phyloP scores from a whole-genome alignment of 2,113 vertebrate genomes.

The Phalacrocorax carbo region DNA sequence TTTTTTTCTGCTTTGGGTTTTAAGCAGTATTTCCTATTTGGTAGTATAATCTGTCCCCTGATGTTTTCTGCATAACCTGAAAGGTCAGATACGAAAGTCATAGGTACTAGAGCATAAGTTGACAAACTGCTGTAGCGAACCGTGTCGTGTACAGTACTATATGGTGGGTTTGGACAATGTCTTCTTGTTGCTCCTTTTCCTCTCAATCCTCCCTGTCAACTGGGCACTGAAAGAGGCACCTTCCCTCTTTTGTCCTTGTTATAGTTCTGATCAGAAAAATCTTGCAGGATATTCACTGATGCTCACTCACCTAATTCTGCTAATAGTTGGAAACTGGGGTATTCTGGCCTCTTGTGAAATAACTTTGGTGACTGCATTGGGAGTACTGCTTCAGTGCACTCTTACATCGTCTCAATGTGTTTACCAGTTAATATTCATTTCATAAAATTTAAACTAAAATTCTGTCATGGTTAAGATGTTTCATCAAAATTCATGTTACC shows the following conservation, averaged over 20 bases:
- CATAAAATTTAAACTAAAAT: not conserved
- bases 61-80: not conserved
- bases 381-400: not conserved
- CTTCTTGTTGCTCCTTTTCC: not conserved
- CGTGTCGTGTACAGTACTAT: not conserved
- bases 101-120: not conserved
- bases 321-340: not conserved
- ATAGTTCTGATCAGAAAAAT: not conserved
- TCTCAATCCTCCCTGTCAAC: not conserved
- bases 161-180: not conserved
- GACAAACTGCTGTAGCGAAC: not conserved
- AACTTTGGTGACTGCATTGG: not conserved
- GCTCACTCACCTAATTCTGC: not conserved
- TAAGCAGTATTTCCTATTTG: not conserved
- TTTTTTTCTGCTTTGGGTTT: not conserved
- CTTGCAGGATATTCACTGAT: not conserved
- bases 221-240: not conserved
- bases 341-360: not conserved
- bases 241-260: not conserved
- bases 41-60: not conserved
- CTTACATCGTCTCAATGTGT: not conserved
- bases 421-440: not conserved
- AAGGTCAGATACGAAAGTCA: not conserved
- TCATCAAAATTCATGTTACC: not conserved
- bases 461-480: not conserved